Percentiles rank a stretch among this genome's conserved stretches.
These are phyloP conservation scores for Trypoxylon attenuatum DNA, from an alignment of 2,888 invertebrate genomes.

Conservation along the genomic window DNA sequence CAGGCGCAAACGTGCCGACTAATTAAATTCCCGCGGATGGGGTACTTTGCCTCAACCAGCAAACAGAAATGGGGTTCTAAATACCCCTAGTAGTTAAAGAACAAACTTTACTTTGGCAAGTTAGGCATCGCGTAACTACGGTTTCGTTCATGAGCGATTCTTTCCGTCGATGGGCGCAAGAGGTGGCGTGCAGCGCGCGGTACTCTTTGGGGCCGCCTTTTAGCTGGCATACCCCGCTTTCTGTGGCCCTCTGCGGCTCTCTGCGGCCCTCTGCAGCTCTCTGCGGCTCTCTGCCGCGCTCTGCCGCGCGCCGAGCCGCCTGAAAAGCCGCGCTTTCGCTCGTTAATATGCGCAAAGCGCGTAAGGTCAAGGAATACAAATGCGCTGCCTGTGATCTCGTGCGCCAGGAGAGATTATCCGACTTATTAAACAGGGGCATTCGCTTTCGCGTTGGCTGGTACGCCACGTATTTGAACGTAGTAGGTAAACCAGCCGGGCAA, in stretches of 20 bases:
- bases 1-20: constrained; percentile 19
- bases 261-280: background rate
- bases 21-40: constrained; percentile 40
- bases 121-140: background rate
- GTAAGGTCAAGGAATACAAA: background rate
- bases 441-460: no score
- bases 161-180: background rate
- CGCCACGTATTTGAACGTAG: no score
- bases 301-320: background rate
- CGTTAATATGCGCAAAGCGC: background rate
- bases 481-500: constrained; percentile 18
- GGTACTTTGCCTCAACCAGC: constrained; percentile 11
- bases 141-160: background rate
- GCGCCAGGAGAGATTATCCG: background rate
- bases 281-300: background rate
- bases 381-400: background rate
- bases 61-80: constrained; percentile 28
- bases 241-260: background rate
- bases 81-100: constrained; percentile 19
- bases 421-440: background rate
- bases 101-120: constrained; percentile 12
- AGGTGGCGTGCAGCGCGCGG: no score
- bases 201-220: constrained; percentile 5
- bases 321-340: background rate
- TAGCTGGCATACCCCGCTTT: constrained; percentile 3